A percentile compares a stretch with the other conserved stretches of the same genome.
phyloP scores from a whole-genome alignment of 2,113 vertebrate species.

The Platycercus adscitus region DNA sequence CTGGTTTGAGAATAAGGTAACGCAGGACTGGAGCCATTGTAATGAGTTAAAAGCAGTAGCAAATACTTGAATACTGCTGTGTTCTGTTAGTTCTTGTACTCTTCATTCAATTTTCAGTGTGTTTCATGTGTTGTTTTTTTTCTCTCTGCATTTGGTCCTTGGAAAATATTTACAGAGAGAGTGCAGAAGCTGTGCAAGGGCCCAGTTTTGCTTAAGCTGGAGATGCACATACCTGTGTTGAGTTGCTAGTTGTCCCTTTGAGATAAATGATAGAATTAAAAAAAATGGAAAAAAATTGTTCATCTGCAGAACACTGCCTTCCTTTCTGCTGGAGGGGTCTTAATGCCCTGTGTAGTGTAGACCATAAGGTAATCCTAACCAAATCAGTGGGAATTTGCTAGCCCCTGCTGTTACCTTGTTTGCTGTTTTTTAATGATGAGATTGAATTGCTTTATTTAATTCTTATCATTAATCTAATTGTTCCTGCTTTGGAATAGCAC shows the following conservation, averaged over 20 bases:
- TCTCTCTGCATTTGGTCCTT: not conserved
- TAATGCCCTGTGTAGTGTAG: not conserved
- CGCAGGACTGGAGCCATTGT: not conserved
- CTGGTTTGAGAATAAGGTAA: not conserved
- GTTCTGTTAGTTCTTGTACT: not conserved
- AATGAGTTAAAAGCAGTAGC: not conserved
- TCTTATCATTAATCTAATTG: not conserved
- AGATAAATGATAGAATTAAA: not conserved
- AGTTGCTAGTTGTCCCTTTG: not conserved
- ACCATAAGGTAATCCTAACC: not conserved
- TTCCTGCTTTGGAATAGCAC: not conserved
- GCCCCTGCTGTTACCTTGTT: not conserved
- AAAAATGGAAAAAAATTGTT: not conserved
- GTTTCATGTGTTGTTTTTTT: not conserved
- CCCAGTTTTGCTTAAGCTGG: not conserved
- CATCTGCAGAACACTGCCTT: not conserved
- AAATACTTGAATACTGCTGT: not conserved
- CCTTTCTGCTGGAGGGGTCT: not conserved
- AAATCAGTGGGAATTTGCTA: not conserved
- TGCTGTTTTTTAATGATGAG: not conserved
- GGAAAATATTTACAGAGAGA: not conserved
- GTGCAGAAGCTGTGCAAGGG: not conserved
- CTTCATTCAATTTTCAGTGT: not conserved
- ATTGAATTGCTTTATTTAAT: not conserved
- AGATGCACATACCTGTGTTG: not conserved